These are phyloP conservation scores for Bujurquina vittata DNA, from an alignment of 2,113 vertebrate species.

Conservation along the genomic window DNA sequence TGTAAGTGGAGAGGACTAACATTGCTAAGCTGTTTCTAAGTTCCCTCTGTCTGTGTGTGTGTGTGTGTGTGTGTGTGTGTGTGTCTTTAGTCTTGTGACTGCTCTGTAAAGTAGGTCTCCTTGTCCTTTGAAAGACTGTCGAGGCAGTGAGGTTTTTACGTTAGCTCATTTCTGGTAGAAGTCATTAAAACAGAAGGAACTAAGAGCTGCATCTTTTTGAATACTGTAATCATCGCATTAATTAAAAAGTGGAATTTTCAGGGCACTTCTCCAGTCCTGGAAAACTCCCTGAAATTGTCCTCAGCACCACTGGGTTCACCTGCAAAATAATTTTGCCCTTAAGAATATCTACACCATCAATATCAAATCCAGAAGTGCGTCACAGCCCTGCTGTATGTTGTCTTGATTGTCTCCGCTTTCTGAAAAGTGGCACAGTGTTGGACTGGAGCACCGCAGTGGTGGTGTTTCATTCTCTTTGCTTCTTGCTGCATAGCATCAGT, in stretches of 20 bases:
- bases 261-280: neutral
- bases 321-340: neutral
- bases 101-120: conserved; percentile 63
- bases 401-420: neutral
- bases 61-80: conserved; percentile 1
- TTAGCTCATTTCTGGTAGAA: neutral
- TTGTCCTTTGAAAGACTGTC: conserved; percentile 50
- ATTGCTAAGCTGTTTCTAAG: neutral
- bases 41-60: neutral
- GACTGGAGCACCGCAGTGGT: neutral
- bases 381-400: neutral
- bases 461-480: neutral
- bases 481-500: neutral
- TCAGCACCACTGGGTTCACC: neutral
- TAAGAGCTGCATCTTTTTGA: neutral
- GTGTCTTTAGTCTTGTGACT: conserved; percentile 58
- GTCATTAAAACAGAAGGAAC: neutral
- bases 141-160: neutral
- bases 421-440: neutral
- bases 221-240: no score
- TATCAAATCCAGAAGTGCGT: neutral
- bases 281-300: neutral
- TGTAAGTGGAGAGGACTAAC: neutral
- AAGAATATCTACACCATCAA: neutral
- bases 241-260: neutral